These are phyloP conservation scores for Dasyurus viverrinus DNA, from an alignment of 2,113 vertebrate species.

Conservation along the genomic window DNA sequence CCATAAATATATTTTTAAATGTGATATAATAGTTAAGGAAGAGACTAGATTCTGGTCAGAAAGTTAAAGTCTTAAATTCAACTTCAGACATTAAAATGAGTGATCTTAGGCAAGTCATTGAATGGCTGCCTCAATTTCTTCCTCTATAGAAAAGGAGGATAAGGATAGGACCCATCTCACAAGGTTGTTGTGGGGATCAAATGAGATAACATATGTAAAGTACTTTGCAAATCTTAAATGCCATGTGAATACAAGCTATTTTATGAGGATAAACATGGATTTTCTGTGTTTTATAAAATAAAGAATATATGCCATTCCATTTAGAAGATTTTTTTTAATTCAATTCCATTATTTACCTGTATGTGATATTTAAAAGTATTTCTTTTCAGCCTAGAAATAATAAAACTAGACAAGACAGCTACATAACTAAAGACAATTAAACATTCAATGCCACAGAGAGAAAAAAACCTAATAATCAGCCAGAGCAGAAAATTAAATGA, in stretches of 20 bases:
- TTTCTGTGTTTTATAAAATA: neutral
- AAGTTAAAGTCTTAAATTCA: neutral
- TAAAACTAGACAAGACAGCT: constrained; percentile 3
- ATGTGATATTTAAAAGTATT: neutral
- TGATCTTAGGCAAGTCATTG: neutral
- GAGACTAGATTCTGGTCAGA: neutral
- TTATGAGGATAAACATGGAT: neutral
- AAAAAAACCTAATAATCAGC: constrained; percentile 7
- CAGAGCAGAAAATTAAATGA: neutral
- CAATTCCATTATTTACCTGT: neutral
- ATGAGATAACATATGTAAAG: neutral
- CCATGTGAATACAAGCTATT: neutral
- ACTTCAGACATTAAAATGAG: neutral
- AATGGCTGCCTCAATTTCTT: neutral
- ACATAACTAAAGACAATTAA: neutral
- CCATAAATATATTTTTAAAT: neutral
- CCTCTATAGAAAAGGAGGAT: neutral
- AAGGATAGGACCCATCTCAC: neutral
- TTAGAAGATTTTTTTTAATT: neutral
- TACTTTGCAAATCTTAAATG: neutral
- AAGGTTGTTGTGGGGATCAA: neutral
- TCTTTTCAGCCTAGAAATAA: constrained; percentile 33
- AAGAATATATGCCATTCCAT: neutral
- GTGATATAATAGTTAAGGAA: neutral
- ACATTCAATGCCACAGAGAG: neutral